Conservation (phyloP, 2,888 invertebrate genomes). For the Alentia gelatinosa region DNA sequence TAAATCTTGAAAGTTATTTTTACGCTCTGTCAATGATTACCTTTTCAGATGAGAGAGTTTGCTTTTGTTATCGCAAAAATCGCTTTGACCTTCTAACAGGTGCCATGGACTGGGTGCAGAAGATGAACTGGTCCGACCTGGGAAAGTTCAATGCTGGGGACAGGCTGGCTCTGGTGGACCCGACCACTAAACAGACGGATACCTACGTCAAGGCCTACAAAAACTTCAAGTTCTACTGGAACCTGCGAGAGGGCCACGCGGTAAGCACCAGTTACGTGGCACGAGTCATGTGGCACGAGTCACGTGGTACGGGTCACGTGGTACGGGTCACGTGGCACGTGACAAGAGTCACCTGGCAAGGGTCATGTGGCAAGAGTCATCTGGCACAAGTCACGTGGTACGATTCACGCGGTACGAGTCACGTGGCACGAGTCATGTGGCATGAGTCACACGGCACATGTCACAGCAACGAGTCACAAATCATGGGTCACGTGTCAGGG, state of each 20-base stretch:
- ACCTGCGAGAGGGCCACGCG: slow-evolving; percentile 63
- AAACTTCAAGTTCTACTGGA: slow-evolving; percentile 67
- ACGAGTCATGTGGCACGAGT: background rate
- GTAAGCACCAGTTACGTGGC: slow-evolving; percentile 55
- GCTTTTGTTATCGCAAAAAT: no score
- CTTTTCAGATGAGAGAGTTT: no score
- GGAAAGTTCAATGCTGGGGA: background rate
- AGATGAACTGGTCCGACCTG: slow-evolving; percentile 45
- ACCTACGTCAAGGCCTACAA: slow-evolving; percentile 64
- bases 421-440: background rate
- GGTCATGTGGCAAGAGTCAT: background rate
- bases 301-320: background rate
- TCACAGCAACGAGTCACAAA: no score
- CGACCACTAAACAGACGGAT: slow-evolving; percentile 62
- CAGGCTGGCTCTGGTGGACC: slow-evolving; percentile 16
- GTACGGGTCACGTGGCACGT: background rate
- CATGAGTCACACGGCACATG: background rate
- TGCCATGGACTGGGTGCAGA: slow-evolving; percentile 53
- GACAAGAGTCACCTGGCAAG: background rate
- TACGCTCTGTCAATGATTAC: background rate
- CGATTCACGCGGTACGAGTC: background rate
- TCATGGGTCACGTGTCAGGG: no score
- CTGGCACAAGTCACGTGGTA: background rate
- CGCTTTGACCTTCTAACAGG: slow-evolving; percentile 48
- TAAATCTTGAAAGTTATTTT: background rate